Evolutionary conservation across 2,113 vertebrate species (phyloP), one percentile per base, ranked within the genome.

Genomic region (Raja brachyura): DNA sequence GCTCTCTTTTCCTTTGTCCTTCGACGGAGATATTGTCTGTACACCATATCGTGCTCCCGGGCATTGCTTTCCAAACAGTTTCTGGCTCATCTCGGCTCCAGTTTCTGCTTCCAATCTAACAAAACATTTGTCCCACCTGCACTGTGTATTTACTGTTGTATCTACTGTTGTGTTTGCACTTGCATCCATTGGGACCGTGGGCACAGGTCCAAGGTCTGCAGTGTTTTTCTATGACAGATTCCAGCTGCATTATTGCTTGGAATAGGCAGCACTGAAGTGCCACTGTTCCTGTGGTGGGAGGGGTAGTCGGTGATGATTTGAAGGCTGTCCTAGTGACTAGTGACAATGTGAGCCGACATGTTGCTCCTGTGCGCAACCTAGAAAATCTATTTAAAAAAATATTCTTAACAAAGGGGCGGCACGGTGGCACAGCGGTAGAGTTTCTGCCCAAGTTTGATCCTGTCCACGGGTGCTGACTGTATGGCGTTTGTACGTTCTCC

Each of bases 121-220:
- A 39, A 63, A 48, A 48, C 39, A 92, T 39, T 92, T 48, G 22
- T 92, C 90, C 90, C 68, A 73, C 90, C 68, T 92, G 90, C 68
- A 22, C 90, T 92, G 66, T 54, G 20, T 70, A 70, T 92, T 73
- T 92, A 92, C 31, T 54, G 66, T 92, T 73, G 90, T 68, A 39
- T 92, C 31, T 28, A 92, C 68, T 48, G 90, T 73, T 92, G 33
- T 70, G 90, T 92, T 92, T 92, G 33, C 63, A 92, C 66, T 92
- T 92, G 63, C 39, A 48, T 48, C 68, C 66, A 73, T 74, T 92
- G 90, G 31, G 88, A 90, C 88, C 33, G 6, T 39, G 66, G 88
- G 66, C 88, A 70, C 11, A 10, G 66, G 90, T 25, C 90, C 90
- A 92, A 92, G 20, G 90, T 54, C 90, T 74, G 68, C 68, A 73